These are phyloP conservation scores for Buathra laborator DNA, from an alignment of 2,888 invertebrate genomes.

Conservation along the genomic window DNA sequence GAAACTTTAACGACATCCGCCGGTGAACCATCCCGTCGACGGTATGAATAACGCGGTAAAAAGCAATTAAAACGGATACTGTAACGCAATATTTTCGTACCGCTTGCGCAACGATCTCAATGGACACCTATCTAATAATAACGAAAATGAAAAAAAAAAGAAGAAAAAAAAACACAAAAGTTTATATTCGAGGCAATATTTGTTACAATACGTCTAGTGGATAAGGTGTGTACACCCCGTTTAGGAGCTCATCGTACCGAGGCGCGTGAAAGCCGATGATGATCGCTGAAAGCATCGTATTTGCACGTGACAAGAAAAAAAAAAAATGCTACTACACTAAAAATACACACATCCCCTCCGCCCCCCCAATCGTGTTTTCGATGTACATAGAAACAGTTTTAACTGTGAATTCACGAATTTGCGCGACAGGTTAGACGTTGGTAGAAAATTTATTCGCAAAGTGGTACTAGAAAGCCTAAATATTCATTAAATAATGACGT, in stretches of 20 bases:
- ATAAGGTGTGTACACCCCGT: conserved; percentile 76
- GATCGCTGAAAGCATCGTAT: conserved; percentile 52
- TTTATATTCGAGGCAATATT: conserved; percentile 85
- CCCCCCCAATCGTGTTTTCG: conserved; percentile 29
- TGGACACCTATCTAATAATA: conserved; percentile 8
- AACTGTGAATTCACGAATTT: conserved; percentile 33
- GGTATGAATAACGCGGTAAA: too few species aligned
- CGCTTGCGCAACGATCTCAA: too few species aligned
- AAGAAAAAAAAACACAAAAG: conserved; percentile 72
- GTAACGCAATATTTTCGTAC: too few species aligned
- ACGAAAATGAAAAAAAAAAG: conserved; percentile 62
- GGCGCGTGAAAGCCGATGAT: conserved; percentile 57
- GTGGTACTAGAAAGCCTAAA: conserved; percentile 58
- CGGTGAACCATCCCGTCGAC: too few species aligned
- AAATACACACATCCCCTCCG: conserved; percentile 29
- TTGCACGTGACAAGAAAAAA: conserved; percentile 50
- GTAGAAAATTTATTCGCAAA: conserved; percentile 40
- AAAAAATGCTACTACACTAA: conserved; percentile 42
- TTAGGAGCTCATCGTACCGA: conserved; percentile 62
- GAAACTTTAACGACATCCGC: too few species aligned
- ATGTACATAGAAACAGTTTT: conserved; percentile 42
- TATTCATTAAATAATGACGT: conserved; percentile 54
- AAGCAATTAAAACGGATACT: too few species aligned
- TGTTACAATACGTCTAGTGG: conserved; percentile 83
- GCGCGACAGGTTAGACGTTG: conserved; percentile 23